These are phyloP conservation scores for Saturnia japonica DNA, from an alignment of 2,888 invertebrate genomes.

Conservation along the genomic window DNA sequence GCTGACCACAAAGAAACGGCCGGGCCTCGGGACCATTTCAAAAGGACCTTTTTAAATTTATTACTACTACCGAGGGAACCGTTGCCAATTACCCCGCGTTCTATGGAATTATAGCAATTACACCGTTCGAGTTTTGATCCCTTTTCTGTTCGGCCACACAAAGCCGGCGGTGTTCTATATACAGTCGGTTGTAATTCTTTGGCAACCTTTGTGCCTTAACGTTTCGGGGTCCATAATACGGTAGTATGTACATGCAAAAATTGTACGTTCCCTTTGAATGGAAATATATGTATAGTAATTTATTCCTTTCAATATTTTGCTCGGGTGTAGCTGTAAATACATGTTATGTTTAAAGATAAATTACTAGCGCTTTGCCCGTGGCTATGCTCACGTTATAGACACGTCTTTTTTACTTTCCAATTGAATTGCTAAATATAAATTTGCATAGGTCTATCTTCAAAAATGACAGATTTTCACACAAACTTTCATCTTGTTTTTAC, in stretches of 20 bases:
- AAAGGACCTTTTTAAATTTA: slow-evolving; percentile 65
- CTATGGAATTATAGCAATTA: slow-evolving; percentile 63
- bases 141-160: slow-evolving; percentile 51
- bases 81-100: slow-evolving; percentile 51
- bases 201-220: slow-evolving; percentile 54
- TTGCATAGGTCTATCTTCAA: too few species aligned
- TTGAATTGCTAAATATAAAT: too few species aligned
- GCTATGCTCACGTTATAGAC: too few species aligned
- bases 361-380: too few species aligned
- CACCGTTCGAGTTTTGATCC: slow-evolving; percentile 45
- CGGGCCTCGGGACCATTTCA: slow-evolving; percentile 38
- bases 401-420: too few species aligned
- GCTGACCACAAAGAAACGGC: slow-evolving; percentile 53
- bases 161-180: slow-evolving; percentile 39
- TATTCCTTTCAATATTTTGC: not conserved
- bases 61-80: slow-evolving; percentile 59
- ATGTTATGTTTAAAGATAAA: not conserved
- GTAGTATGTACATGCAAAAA: slow-evolving; percentile 41
- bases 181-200: slow-evolving; percentile 55
- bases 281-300: slow-evolving; percentile 9
- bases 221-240: slow-evolving; percentile 2
- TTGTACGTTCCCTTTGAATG: slow-evolving; percentile 42
- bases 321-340: not conserved
- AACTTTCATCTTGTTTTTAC: too few species aligned
- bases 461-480: too few species aligned